Percentiles rank a stretch among this genome's conserved stretches.
phyloP scores from a whole-genome alignment of 2,888 invertebrate species.

The Chironomus tentans region DNA sequence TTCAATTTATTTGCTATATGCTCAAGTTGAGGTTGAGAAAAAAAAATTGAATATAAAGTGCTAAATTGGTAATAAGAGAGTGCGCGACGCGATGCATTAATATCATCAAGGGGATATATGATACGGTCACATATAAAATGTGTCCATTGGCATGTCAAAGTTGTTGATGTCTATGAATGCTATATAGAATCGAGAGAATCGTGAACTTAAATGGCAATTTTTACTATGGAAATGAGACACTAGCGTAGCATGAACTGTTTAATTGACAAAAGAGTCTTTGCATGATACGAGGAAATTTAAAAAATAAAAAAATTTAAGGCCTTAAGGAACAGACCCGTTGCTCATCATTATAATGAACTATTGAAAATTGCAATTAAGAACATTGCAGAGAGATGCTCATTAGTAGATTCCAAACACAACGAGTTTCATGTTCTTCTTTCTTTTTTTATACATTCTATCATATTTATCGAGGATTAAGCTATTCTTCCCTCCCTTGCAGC shows the following conservation, averaged over 20 bases:
- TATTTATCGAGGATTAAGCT: too few relatives aligned
- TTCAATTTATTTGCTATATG: neutral
- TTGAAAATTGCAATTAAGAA: too few relatives aligned
- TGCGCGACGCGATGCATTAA: neutral
- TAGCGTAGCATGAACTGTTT: neutral
- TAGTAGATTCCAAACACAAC: too few relatives aligned
- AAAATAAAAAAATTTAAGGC: neutral
- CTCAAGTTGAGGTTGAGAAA: neutral
- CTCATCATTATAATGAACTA: too few relatives aligned
- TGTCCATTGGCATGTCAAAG: neutral
- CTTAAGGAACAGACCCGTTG: too few relatives aligned
- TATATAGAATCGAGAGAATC: neutral
- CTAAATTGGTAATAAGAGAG: slow-evolving; percentile 3
- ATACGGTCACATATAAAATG: slow-evolving; percentile 17
- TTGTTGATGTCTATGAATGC: neutral
- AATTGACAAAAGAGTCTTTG: slow-evolving; percentile 18
- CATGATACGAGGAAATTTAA: slow-evolving; percentile 4
- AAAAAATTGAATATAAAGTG: neutral
- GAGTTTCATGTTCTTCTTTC: too few relatives aligned
- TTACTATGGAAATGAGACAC: neutral
- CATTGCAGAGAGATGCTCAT: too few relatives aligned
- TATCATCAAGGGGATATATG: slow-evolving; percentile 8
- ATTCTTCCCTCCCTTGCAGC: too few relatives aligned
- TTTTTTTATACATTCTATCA: too few relatives aligned
- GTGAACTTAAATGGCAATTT: slow-evolving; percentile 13